Evolutionary conservation across 1,140 invertebrate species (phyloP).

Genomic region (Catajapyx aquilonaris): DNA sequence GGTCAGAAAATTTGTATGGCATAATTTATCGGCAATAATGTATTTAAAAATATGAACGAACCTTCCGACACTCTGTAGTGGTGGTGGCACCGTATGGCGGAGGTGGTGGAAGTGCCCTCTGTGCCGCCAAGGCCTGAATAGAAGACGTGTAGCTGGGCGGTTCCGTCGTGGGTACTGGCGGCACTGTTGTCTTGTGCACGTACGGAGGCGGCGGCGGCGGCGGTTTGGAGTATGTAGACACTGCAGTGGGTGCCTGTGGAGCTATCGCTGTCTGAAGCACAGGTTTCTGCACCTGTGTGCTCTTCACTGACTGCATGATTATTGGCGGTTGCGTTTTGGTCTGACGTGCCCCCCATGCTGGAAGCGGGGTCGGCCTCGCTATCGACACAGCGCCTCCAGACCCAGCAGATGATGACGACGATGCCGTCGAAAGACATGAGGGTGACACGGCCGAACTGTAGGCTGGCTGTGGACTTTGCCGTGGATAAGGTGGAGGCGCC

Average conservation of each 20-base stretch:
- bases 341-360: conserved; percentile 51
- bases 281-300: conserved; percentile 83
- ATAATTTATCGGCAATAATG: too few species aligned
- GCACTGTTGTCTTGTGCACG: conserved; percentile 19
- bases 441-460: conserved; percentile 9
- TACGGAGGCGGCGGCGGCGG: conserved; percentile 51
- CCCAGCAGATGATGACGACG: conserved; percentile 15
- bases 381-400: conserved; percentile 29
- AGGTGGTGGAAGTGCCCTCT: conserved; percentile 36
- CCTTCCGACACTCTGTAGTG: too few species aligned
- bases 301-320: conserved; percentile 90
- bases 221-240: conserved; percentile 21
- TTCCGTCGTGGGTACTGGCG: conserved; percentile 53
- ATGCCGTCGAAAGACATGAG: conserved; percentile 8
- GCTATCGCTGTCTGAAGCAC: conserved; percentile 81
- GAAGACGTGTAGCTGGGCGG: conserved; percentile 78
- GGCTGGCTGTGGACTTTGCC: too few species aligned
- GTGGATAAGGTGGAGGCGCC: too few species aligned
- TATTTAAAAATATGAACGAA: too few species aligned
- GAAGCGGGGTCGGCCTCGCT: conserved; percentile 44
- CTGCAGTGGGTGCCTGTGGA: conserved; percentile 40
- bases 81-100: conserved; percentile 33
- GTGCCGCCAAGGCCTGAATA: conserved; percentile 60
- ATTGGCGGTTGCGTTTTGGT: conserved; percentile 72
- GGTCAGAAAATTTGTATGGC: too few species aligned